Base-by-base conservation (phyloP, 2,797 vertebrate genomes). In the Spinibarbus caldwelli region DNA sequence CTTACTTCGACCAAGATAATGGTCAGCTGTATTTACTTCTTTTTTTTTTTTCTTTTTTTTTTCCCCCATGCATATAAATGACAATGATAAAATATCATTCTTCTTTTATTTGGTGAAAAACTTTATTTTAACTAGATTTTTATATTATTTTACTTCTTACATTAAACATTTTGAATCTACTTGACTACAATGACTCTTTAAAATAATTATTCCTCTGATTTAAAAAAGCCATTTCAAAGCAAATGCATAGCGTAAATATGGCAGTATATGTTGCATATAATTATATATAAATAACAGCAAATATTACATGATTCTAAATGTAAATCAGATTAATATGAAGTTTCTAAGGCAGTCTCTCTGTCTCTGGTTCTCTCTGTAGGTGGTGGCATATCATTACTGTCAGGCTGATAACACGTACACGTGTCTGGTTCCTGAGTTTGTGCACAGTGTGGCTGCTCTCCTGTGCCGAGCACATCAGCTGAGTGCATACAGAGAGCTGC, bases 391-490 rank as follows among this genome's bases (percentile, higher is more conserved):
- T 91, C 98, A 99, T 91, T 99, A 99, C 91, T 99, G 98, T 91
- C 98, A 99, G 92, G 98, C 98, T 0, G 98, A 99, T 88, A 99
- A 99, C 92, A 98, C 98, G 0, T 99, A 99, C 94, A 99, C 98
- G 0, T 99, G 98, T 89, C 95, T 99, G 17, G 98, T 99, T 7
- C 98, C 98, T 0, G 98, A 99, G 90, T 97, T 99, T 1, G 98
- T 99, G 82, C 98, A 99, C 91, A 99, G 98, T 29, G 91, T 98
- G 0, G 96, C 98, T 0, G 98, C 98, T 45, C 91, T 99, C 85
- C 95, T 99, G 43, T 99, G 98, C 90, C 95, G 98, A 88, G 96
- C 96, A 0, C 97, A 95, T 73, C 97, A 97, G 85, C 92, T 99
- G 26, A 67, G 93, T 0, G 96, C 98, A 0, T 99, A 98, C 93